Evolutionary conservation across 2,888 invertebrate genomes (phyloP).

Genomic region (Spodoptera exigua): DNA sequence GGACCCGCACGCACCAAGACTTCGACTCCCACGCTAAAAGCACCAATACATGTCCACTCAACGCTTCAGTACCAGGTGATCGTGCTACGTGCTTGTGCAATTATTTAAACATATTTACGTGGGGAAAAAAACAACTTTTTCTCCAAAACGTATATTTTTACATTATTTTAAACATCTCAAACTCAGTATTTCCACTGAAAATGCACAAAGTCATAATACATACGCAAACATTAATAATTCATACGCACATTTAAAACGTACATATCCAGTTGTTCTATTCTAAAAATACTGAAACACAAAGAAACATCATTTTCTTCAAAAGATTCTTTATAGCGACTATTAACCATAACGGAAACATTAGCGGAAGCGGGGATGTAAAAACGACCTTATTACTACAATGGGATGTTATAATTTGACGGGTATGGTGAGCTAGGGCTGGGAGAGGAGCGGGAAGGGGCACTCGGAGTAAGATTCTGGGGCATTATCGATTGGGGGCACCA

Average conservation of each 20-base stretch:
- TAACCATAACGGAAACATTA: conserved; percentile 79
- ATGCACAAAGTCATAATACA: conserved; percentile 53
- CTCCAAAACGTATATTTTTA: conserved; percentile 49
- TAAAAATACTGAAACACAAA: conserved; percentile 71
- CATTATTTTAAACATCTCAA: conserved; percentile 41
- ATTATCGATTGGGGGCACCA: conserved; percentile 85
- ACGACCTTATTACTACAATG: conserved; percentile 84
- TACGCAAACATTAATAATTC: conserved; percentile 52
- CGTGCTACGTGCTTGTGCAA: conserved; percentile 20
- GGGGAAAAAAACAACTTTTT: conserved; percentile 44
- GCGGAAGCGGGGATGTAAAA: conserved; percentile 78
- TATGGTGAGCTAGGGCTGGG: conserved; percentile 75
- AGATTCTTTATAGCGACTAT: conserved; percentile 81
- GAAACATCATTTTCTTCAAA: conserved; percentile 71
- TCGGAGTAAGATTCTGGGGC: conserved; percentile 80
- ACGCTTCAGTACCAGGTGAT: conserved; percentile 28
- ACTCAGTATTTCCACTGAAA: conserved; percentile 44
- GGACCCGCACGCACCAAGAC: conserved; percentile 66
- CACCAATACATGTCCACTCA: conserved; percentile 63
- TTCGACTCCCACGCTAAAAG: conserved; percentile 70
- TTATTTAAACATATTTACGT: conserved; percentile 6
- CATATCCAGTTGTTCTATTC: conserved; percentile 54
- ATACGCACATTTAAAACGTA: conserved; percentile 52
- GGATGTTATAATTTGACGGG: conserved; percentile 85
- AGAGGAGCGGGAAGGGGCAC: conserved; percentile 78